Evolutionary conservation across 2,113 vertebrate genomes (phyloP), one percentile per base, ranked within the genome.

Genomic region (Okapia johnstoni): DNA sequence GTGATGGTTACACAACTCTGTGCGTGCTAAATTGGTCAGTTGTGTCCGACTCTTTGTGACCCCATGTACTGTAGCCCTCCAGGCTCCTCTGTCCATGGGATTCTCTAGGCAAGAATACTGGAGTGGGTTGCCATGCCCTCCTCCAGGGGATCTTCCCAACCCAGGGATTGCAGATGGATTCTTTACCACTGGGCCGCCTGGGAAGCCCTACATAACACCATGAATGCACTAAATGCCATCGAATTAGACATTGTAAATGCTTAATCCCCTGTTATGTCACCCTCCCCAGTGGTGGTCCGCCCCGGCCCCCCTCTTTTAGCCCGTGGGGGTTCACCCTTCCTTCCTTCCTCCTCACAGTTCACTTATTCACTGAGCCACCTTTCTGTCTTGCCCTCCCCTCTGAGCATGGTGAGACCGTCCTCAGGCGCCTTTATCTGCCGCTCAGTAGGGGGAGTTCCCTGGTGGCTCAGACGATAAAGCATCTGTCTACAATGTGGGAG

Each of bases 381-480:
- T 7, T 28, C 26, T 36, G 11, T 25, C 16, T 13, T n/a, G n/a
- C 7, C 6, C 8, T 0, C 2, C 0, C 7, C n/a, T 57, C 33
- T 6, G 1, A 21, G 30, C 16, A 0, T 1, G 0, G 43, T 10
- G 43, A 23, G 46, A 3, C 5, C 2, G 46, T 25, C 17, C 46
- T 40, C 5, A 1, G 7, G 17, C 1, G 8, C 11, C 33, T 33
- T 23, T 1, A 21, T 15, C 25, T 19, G 33, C 30, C 1, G 15
- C 96, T 40, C 40, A 40, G 40, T 40, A 3, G 40, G 40, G 40
- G 40, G 40, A 40, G 40, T 40, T 40, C 40, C 40, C 40, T 40
- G 40, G 40, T 40, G 40, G 40, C 40, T 40, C 40, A 40, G 40
- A 40, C 40, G 40, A 40, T 40, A 40, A 40, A 40, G 40, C 40